A percentile compares a stretch with the other conserved stretches of the same genome.
Conservation (phyloP, 2,888 invertebrate species). For the Anodontia alba region DNA sequence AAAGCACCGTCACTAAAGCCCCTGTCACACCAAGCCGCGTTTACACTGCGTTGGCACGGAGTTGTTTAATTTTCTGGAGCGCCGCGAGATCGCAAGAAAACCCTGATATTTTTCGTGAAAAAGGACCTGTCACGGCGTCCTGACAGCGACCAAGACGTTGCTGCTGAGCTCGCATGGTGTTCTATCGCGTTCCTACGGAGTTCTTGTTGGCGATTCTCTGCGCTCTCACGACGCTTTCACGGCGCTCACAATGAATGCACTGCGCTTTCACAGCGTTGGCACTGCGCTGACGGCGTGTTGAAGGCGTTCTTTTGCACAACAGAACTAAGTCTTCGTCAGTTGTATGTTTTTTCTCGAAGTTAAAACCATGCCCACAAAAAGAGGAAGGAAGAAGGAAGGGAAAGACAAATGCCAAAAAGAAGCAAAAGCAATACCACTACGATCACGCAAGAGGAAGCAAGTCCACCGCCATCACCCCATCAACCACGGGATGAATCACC, state of each 20-base stretch:
- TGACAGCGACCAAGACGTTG: slow-evolving; percentile 4
- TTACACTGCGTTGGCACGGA: not conserved
- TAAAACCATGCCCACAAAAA: not conserved
- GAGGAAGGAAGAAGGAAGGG: not conserved
- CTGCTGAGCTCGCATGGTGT: not conserved
- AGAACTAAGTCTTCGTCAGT: not conserved
- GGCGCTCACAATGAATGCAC: not conserved
- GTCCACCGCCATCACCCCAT: not conserved
- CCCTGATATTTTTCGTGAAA: not conserved
- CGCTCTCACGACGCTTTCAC: not conserved
- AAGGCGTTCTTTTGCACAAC: not conserved
- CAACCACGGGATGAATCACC: slow-evolving; percentile 6
- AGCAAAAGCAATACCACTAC: not conserved
- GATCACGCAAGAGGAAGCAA: not conserved
- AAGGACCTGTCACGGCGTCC: not conserved
- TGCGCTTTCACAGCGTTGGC: not conserved
- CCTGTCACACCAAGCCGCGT: slow-evolving; percentile 6
- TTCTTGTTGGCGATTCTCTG: not conserved
- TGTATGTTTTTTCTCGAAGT: not conserved
- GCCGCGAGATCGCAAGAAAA: not conserved
- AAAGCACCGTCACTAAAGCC: too few relatives aligned
- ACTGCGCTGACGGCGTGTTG: slow-evolving; percentile 7
- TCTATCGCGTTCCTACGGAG: not conserved
- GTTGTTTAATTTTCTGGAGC: slow-evolving; percentile 5
- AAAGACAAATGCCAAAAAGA: not conserved